These are phyloP conservation scores for Aphidoletes aphidimyza DNA, from an alignment of 2,888 invertebrate species.

Conservation along the genomic window DNA sequence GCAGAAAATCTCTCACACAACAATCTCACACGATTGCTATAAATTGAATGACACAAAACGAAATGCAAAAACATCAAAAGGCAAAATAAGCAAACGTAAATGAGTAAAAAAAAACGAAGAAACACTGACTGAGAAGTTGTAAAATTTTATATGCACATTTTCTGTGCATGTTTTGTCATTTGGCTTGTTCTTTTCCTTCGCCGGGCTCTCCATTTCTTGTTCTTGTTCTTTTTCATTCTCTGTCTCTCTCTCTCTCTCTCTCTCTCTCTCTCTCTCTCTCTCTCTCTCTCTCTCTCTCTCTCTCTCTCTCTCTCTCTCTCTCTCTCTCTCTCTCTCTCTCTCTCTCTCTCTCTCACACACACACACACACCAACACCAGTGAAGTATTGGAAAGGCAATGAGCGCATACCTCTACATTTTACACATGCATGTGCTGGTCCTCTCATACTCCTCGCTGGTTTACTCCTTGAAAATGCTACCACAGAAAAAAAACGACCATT, in stretches of 20 bases:
- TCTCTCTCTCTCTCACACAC: no score
- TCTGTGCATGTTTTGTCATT: constrained; percentile 49
- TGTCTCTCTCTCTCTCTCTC: background rate
- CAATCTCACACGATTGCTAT: background rate
- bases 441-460: no score
- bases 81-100: constrained; percentile 14
- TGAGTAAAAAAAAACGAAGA: background rate
- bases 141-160: constrained; percentile 43
- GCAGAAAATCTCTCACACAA: background rate
- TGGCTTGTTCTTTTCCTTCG: constrained; percentile 8
- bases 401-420: no score
- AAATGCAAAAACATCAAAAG: constrained; percentile 52
- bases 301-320: background rate
- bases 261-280: background rate
- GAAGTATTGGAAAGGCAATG: no score
- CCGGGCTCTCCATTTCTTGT: no score
- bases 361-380: no score
- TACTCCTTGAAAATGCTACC: no score
- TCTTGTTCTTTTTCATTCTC: background rate
- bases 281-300: background rate
- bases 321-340: background rate
- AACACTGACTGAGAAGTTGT: constrained; percentile 42
- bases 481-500: constrained; percentile 42
- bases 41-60: constrained; percentile 4
- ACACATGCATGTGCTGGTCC: no score